Conservation (phyloP, 2,888 invertebrate species). For the Leucophenga montana region DNA sequence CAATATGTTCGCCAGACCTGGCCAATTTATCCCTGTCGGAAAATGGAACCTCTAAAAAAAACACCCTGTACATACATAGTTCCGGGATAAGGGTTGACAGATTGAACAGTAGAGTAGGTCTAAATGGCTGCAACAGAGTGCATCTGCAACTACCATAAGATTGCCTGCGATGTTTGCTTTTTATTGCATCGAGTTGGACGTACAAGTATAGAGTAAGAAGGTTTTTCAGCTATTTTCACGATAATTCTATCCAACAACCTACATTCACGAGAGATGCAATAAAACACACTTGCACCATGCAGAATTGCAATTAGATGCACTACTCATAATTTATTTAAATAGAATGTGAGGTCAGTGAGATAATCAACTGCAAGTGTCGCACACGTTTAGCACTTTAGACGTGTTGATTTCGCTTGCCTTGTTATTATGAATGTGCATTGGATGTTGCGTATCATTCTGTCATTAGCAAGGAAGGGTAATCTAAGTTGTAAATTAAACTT, state of each 20-base stretch:
- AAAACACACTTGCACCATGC: slow-evolving; percentile 7
- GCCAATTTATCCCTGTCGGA: too few relatives aligned
- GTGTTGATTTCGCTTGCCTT: slow-evolving; percentile 34
- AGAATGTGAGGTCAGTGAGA: neutral
- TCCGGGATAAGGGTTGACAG: too few relatives aligned
- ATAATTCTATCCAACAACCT: neutral
- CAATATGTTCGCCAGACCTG: too few relatives aligned
- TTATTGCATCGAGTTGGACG: slow-evolving; percentile 1
- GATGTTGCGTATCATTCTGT: too few relatives aligned
- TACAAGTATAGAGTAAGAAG: neutral
- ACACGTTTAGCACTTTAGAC: slow-evolving; percentile 51
- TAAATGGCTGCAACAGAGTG: neutral
- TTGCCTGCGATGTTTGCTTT: slow-evolving; percentile 3
- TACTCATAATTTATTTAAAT: slow-evolving; percentile 3
- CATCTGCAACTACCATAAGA: neutral
- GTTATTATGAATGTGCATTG: too few relatives aligned
- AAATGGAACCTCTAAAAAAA: too few relatives aligned
- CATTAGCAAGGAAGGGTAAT: too few relatives aligned
- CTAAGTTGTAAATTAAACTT: too few relatives aligned
- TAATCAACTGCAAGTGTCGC: slow-evolving; percentile 48
- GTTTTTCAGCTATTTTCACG: neutral
- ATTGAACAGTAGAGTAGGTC: too few relatives aligned
- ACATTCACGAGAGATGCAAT: neutral
- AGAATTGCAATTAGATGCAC: slow-evolving; percentile 9
- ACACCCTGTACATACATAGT: too few relatives aligned